Evolutionary conservation across 1,140 invertebrate genomes (phyloP), one percentile per base, ranked within the genome.

Genomic region (Protaetia brevitarsis): DNA sequence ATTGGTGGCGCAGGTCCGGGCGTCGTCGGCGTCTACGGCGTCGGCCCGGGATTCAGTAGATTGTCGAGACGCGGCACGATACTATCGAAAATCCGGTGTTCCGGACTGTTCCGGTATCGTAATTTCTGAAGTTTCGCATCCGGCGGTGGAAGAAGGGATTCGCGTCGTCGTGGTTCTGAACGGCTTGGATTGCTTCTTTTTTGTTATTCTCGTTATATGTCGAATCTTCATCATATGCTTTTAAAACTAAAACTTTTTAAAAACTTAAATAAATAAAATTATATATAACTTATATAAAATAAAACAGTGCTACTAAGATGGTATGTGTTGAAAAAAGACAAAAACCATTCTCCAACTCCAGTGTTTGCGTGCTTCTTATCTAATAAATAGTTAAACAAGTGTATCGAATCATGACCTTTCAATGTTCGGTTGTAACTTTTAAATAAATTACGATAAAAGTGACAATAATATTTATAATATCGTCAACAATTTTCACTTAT

Each of bases 31-130:
- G 41, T 37, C 21, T 37, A 57, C 45, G 27, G 63, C 63, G 63
- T 64, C 63, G 63, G 63, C 63, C 63, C 63, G 63, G 63, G 63
- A 45, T 64, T 57, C 63, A 64, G 63, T 64, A 64, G n/a, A 56
- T 23, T 37, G 63, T 56, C 63, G 63, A 28, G 23, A 23, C 36
- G 63, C 63, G 63, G 16, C 26, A 6, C 36, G 36, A 27, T 36
- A 41, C 29, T 23, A 56, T 56, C 63, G 56, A 28, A 58, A 58
- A 45, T 58, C 56, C 56, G 56, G 56, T 27, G 21, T 58, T 45
- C 41, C 41, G 41, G 41, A 45, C 16, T 16, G 41, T 45, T 45
- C 41, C 41, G 41, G 41, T 45, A 13, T 45, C 41, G 41, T 45
- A 45, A 45, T 45, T 58, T 58, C 56, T 56, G 21, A 27, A 27